These are phyloP conservation scores for Suncus etruscus DNA, from an alignment of 2,113 vertebrate species.

Conservation along the genomic window DNA sequence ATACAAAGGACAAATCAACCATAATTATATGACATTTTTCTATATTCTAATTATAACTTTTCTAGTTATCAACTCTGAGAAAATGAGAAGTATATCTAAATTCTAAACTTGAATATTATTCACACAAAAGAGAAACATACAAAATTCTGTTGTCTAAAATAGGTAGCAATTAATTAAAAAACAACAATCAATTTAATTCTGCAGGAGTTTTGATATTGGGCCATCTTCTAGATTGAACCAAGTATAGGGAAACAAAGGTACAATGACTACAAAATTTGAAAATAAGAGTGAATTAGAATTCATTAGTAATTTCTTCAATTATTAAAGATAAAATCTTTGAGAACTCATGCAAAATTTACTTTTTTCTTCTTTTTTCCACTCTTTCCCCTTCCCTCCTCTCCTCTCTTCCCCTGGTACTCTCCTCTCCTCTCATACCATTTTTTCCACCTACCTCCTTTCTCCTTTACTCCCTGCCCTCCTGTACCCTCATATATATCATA, in stretches of 20 bases:
- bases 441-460: too few species aligned
- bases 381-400: too few species aligned
- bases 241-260: neutral
- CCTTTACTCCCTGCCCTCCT: too few species aligned
- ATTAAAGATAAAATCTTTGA: neutral
- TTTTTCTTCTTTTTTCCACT: neutral
- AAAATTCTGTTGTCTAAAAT: slow-evolving; percentile 46
- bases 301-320: neutral
- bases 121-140: too few species aligned
- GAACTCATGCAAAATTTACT: neutral
- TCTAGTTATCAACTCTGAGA: slow-evolving; percentile 74
- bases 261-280: neutral
- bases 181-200: neutral
- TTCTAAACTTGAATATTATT: slow-evolving; percentile 65
- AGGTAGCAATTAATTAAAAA: slow-evolving; percentile 50
- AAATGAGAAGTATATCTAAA: slow-evolving; percentile 73
- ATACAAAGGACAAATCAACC: slow-evolving; percentile 86
- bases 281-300: neutral
- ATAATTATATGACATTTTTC: slow-evolving; percentile 83
- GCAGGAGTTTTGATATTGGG: neutral
- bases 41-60: slow-evolving; percentile 83
- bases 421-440: too few species aligned
- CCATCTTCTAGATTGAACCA: neutral
- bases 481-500: too few species aligned
- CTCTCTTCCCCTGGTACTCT: too few species aligned